These are phyloP conservation scores for Aptenodytes patagonicus DNA, from an alignment of 2,113 vertebrate species.

Conservation along the genomic window DNA sequence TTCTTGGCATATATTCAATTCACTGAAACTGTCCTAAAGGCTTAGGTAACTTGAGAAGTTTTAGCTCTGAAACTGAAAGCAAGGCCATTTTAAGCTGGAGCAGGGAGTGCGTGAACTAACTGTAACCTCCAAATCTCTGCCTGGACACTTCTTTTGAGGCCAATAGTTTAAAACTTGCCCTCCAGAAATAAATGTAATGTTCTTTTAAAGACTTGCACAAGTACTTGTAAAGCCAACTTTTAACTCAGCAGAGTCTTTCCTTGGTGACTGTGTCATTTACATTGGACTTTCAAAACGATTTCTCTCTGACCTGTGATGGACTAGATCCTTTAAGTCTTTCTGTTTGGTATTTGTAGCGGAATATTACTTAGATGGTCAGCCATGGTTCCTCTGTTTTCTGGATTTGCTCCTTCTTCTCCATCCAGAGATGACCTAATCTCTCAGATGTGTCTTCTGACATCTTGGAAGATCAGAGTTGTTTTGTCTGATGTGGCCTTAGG, in stretches of 20 bases:
- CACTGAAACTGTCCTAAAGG: slow-evolving; percentile 1
- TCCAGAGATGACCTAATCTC: background rate
- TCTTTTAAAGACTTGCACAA: background rate
- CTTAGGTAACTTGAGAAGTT: background rate
- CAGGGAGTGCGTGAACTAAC: background rate
- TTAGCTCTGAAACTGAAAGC: background rate
- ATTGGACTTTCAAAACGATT: rapidly evolving
- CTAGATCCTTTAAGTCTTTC: background rate
- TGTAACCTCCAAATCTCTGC: background rate
- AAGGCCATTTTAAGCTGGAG: background rate
- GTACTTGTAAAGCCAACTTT: background rate
- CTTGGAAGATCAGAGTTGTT: background rate
- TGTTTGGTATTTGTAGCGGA: background rate
- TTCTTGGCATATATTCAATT: slow-evolving; percentile 11
- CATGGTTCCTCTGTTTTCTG: background rate
- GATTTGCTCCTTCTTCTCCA: background rate
- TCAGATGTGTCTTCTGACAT: background rate
- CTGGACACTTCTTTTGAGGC: background rate
- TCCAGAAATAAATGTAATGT: background rate
- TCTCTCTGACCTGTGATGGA: background rate
- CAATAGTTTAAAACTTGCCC: background rate
- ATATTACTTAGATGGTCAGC: background rate
- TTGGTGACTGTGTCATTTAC: background rate
- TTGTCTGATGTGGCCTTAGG: background rate
- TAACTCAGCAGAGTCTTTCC: background rate